phyloP scores from a whole-genome alignment of 2,888 invertebrate species.

The Fissipunctia ypsillon region DNA sequence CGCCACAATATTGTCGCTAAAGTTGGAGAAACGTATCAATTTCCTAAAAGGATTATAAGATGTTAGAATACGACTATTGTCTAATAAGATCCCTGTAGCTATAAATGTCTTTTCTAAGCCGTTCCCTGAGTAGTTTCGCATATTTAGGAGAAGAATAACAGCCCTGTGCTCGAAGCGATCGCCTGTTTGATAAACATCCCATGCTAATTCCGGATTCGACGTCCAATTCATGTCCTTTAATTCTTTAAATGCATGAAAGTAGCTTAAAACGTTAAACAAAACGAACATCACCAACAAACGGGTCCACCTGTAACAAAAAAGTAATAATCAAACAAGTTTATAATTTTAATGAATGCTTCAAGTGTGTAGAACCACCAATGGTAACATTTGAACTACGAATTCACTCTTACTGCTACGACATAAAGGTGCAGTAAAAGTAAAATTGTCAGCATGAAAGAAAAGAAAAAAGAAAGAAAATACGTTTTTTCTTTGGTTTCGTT shows the following conservation, averaged over 20 bases:
- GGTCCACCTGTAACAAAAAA: neutral
- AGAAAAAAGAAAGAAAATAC: too few relatives aligned
- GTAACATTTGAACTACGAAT: neutral
- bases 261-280: neutral
- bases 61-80: conserved; percentile 26
- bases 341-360: neutral
- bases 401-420: neutral
- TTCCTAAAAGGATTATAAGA: conserved; percentile 22
- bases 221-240: neutral
- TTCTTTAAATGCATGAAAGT: neutral
- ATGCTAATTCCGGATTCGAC: neutral
- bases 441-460: too few relatives aligned
- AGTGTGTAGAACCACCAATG: neutral
- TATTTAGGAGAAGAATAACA: conserved; percentile 4
- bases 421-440: too few relatives aligned
- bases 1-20: neutral
- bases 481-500: too few relatives aligned
- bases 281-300: neutral
- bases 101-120: conserved; percentile 5
- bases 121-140: neutral
- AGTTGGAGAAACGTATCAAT: fast-evolving
- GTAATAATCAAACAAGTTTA: too few relatives aligned
- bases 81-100: conserved; percentile 4
- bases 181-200: neutral
- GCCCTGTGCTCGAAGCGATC: neutral